Evolutionary conservation across 2,888 invertebrate genomes (phyloP).

Genomic region (Spisula subtruncata): DNA sequence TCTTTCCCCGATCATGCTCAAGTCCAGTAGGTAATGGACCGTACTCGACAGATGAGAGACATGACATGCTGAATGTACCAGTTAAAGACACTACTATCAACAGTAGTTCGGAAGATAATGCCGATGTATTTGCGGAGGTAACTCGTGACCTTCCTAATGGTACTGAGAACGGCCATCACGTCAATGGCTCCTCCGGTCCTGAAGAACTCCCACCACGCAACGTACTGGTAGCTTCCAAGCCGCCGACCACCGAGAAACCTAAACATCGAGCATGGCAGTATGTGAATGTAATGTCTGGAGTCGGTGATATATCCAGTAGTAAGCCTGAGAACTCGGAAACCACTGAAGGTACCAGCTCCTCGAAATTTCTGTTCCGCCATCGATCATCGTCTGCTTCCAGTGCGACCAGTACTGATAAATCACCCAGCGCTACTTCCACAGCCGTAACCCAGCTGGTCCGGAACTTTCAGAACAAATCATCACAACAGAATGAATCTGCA

Average conservation of each 20-base stretch:
- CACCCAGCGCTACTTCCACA: background rate
- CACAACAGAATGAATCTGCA: background rate
- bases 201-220: background rate
- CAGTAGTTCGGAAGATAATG: slow-evolving; percentile 23
- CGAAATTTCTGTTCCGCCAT: slow-evolving; percentile 42
- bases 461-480: slow-evolving; percentile 25
- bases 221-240: background rate
- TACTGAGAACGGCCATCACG: background rate
- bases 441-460: slow-evolving; percentile 43
- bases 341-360: background rate
- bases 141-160: background rate
- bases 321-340: slow-evolving; percentile 40
- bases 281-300: slow-evolving; percentile 56
- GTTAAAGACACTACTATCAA: slow-evolving; percentile 14
- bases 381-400: slow-evolving; percentile 50
- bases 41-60: background rate
- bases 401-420: slow-evolving; percentile 7
- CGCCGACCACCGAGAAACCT: slow-evolving; percentile 47
- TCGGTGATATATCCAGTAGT: slow-evolving; percentile 19
- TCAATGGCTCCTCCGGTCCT: background rate
- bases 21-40: slow-evolving; percentile 54
- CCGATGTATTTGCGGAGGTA: slow-evolving; percentile 4
- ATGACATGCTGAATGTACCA: background rate
- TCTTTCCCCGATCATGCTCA: slow-evolving; percentile 61
- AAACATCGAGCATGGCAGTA: slow-evolving; percentile 64